Evolutionary conservation across 2,113 vertebrate species (phyloP), one percentile per base, ranked within the genome.

Genomic region (Onychostruthus taczanowskii): DNA sequence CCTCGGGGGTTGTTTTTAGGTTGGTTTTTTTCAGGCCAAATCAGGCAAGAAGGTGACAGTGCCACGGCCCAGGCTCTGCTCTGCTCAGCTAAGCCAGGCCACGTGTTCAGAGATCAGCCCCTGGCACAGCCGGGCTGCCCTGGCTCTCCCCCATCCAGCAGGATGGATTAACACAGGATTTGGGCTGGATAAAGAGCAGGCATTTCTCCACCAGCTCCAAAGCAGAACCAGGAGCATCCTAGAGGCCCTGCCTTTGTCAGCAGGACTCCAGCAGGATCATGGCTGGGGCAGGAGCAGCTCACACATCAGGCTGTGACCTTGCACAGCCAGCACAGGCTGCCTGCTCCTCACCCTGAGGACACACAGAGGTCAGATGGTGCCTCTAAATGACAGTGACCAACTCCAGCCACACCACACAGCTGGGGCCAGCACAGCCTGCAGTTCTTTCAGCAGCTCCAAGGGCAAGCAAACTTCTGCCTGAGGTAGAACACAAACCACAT

Each of bases 401-500:
- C 33, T 28, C 31, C 75, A 73, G 85, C 84, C 8, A 7, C 30
- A 13, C 61, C 63, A 19, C 77, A 8, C 31, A 49, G 76, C 67
- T 20, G 67, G 13, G 35, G 35, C 59, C n/a, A 88, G 3, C 53
- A 3, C 70, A 43, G 27, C 44, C 46, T 11, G 53, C 43, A 22
- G 63, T 37, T 50, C 59, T 1, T 2, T 7, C 56, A 59, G 69
- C 62, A 74, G 35, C 95, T 84, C 86, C 83, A 12, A 15, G 1
- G 1, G 5, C 12, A 52, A 84, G 43, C 56, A 87, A 18, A 73
- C 8, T n/a, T 0, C 28, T 1, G 30, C 41, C 11, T 0, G 0
- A 53, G 77, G 35, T 0, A 30, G 66, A 21, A 23, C 58, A 63
- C 58, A n/a, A 89, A 63, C 24, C 82, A 19, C 7, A 0, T 8